Evolutionary conservation across 1,140 invertebrate genomes (phyloP), one percentile per base, ranked within the genome.

Genomic region (Drosophila tristis): DNA sequence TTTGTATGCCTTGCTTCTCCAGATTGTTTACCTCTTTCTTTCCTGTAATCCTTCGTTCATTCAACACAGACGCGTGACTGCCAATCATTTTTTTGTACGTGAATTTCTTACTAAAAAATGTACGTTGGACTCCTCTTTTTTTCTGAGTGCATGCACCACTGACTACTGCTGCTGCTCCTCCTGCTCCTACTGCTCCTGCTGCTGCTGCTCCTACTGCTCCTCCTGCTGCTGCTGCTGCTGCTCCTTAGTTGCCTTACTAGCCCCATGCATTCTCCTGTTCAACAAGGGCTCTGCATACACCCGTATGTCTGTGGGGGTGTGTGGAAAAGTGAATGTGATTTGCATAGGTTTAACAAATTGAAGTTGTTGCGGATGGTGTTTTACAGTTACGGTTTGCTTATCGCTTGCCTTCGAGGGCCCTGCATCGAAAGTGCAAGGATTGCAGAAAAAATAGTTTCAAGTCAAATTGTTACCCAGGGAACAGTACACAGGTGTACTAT

Each of bases 261-360:
- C 44, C n/a, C 26, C 26, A 35, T 13, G 11, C 4, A 56, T 58
- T 70, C 43, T 25, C 31, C 67, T 70, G 67, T 35, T 50, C 31
- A 50, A 74, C 44, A 47, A 74, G 72, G 61, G 53, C 13, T 8
- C 31, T 3, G 39, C 53, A 39, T 23, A 31, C 16, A 43, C 31
- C 3, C 4, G 35, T 39, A 8, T 39, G 35, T 66, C 58, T 54
- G 50, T 60, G 35, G 61, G 58, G 25, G 47, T 47, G 44, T 44
- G 60, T 43, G 71, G 62, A 54, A 75, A 75, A 75, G 72, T 75
- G 61, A 75, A 66, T 75, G 62, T 75, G 72, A 75, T 75, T 75
- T 75, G 72, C 72, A 75, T 75, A 44, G 72, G 61, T 74, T 75
- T 54, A 74, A 66, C 72, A 74, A 75, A 75, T 75, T 75, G 71